These are phyloP conservation scores for Drosophila limbata DNA, from an alignment of 2,888 invertebrate genomes.

Conservation along the genomic window DNA sequence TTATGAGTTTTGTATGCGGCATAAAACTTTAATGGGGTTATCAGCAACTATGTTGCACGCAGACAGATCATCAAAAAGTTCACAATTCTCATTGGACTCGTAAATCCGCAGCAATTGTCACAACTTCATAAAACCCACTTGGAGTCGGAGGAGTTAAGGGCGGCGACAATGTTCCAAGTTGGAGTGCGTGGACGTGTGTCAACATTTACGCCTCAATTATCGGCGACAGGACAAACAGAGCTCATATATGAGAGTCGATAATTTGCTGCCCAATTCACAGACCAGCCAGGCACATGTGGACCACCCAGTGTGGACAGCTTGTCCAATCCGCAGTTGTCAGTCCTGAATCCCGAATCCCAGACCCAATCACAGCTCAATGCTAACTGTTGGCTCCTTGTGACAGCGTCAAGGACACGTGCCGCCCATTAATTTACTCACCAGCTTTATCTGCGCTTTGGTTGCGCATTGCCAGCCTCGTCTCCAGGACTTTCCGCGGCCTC, in stretches of 20 bases:
- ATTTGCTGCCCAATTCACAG: constrained; percentile 67
- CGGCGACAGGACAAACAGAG: constrained; percentile 48
- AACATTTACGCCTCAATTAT: constrained; percentile 79
- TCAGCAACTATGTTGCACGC: constrained; percentile 58
- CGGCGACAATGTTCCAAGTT: constrained; percentile 52
- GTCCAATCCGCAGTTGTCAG: constrained; percentile 24
- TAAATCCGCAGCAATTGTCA: constrained; percentile 51
- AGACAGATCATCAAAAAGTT: constrained; percentile 28
- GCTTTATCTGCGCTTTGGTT: constrained; percentile 76
- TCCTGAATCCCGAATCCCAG: constrained; percentile 15
- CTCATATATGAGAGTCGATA: constrained; percentile 60
- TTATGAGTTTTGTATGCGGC: constrained; percentile 38
- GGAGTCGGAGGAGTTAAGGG: constrained; percentile 20
- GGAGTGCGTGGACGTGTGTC: constrained; percentile 66
- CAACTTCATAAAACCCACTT: constrained; percentile 37
- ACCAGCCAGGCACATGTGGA: constrained; percentile 42
- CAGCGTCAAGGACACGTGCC: constrained; percentile 76
- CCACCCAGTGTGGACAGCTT: constrained; percentile 69
- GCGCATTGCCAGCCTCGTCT: constrained; percentile 63
- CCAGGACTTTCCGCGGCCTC: constrained; percentile 10
- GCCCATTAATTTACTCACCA: constrained; percentile 83
- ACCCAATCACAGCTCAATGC: constrained; percentile 19
- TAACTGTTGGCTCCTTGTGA: constrained; percentile 34
- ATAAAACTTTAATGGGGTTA: constrained; percentile 66
- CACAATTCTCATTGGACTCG: constrained; percentile 22